These are phyloP conservation scores for Spongilla lacustris DNA, from an alignment of 37 sponge, comb jelly and placozoan species.

Conservation along the genomic window DNA sequence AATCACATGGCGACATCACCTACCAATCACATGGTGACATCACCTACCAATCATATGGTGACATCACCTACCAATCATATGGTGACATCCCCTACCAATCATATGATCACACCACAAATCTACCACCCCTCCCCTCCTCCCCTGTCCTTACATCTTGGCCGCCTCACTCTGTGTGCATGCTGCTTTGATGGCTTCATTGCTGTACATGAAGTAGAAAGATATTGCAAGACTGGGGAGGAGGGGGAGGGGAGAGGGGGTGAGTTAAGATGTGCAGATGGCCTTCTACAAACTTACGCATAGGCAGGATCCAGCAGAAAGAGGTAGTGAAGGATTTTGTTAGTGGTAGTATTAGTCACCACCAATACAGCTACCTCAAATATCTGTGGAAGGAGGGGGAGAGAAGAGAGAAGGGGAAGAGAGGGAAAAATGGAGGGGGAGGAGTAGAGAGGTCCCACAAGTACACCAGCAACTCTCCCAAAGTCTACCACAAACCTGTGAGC, in stretches of 20 bases:
- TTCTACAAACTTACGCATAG: slow-evolving; percentile 58
- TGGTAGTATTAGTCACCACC: background rate
- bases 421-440: background rate
- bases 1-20: no score
- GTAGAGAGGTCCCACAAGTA: background rate
- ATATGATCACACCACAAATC: no score
- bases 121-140: no score
- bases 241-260: no score
- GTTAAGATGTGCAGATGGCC: no score
- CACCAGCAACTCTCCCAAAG: background rate
- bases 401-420: no score
- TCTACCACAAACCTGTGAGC: slow-evolving; percentile 35
- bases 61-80: no score
- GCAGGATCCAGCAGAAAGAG: slow-evolving; percentile 63
- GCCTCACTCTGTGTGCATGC: slow-evolving; percentile 28
- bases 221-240: slow-evolving; percentile 18
- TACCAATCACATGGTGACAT: no score
- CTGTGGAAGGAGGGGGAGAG: background rate
- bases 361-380: background rate
- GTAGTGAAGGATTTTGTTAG: slow-evolving; percentile 49
- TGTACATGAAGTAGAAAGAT: slow-evolving; percentile 56
- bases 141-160: slow-evolving; percentile 16
- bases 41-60: no score
- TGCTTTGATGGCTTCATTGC: slow-evolving; percentile 30
- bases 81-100: no score